A percentile compares a stretch with the other conserved stretches of the same genome.
Conservation (phyloP, 2,888 invertebrate genomes). For the Hylaea fasciaria region DNA sequence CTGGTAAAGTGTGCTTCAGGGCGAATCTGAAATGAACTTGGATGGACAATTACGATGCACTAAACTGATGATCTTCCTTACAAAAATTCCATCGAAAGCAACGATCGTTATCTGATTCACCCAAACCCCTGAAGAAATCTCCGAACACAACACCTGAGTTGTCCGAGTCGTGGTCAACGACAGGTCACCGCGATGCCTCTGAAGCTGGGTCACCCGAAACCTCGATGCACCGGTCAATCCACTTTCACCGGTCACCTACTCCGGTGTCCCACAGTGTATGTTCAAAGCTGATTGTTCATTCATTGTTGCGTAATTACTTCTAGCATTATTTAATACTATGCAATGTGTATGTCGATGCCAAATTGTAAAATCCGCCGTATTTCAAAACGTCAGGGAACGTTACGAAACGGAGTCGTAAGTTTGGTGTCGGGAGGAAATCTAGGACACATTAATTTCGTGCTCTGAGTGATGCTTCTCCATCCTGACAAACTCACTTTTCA, state of each 20-base stretch:
- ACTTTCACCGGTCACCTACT: conserved; percentile 34
- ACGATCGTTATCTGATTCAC: not conserved
- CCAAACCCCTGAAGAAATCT: not conserved
- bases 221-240: conserved; percentile 19
- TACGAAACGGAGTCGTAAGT: too few species aligned
- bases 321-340: conserved; percentile 5
- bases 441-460: too few species aligned
- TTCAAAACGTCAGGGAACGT: too few species aligned
- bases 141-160: not conserved
- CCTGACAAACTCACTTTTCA: too few species aligned
- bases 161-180: conserved; percentile 4
- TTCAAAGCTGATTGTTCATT: conserved; percentile 17
- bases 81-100: too few species aligned
- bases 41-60: too few species aligned
- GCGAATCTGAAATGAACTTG: too few species aligned
- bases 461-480: too few species aligned
- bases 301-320: conserved; percentile 19
- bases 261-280: conserved; percentile 12
- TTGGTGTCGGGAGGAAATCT: too few species aligned
- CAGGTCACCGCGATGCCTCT: conserved; percentile 22
- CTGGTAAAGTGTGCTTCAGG: not conserved
- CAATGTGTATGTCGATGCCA: too few species aligned
- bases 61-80: too few species aligned
- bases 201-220: conserved; percentile 27
- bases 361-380: too few species aligned